These are phyloP conservation scores for Sebastes goodei DNA, from an alignment of 2,797 vertebrate species.

Conservation along the genomic window DNA sequence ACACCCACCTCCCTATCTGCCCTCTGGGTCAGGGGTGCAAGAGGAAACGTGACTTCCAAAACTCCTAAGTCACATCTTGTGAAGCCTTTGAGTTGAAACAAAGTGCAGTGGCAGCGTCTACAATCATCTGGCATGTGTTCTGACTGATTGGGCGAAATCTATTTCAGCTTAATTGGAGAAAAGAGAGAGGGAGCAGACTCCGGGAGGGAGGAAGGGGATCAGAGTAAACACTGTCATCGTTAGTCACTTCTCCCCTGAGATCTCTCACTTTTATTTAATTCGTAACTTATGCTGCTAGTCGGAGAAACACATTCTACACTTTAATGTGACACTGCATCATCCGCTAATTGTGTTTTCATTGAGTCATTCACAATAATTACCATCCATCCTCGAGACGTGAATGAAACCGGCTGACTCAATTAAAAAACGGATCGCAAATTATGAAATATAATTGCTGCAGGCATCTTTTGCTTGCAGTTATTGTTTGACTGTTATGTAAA, in stretches of 20 bases:
- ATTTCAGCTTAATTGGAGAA: conserved; percentile 22
- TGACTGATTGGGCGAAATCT: conserved; percentile 17
- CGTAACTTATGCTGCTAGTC: conserved; percentile 28
- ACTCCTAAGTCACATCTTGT: not conserved
- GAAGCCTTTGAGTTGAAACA: not conserved
- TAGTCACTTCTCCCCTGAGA: conserved; percentile 45
- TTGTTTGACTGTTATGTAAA: conserved; percentile 72
- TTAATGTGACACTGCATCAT: conserved; percentile 62
- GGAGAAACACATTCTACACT: conserved; percentile 50
- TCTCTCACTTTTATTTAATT: conserved; percentile 46
- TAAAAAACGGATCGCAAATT: conserved; percentile 65
- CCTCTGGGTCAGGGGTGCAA: not conserved
- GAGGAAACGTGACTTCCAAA: conserved; percentile 1
- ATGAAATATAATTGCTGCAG: conserved; percentile 65
- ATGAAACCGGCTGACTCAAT: conserved; percentile 69
- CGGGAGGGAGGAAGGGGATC: not conserved
- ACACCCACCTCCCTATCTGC: not conserved
- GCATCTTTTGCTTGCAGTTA: conserved; percentile 60
- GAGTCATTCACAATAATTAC: conserved; percentile 73
- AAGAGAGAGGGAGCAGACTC: not conserved
- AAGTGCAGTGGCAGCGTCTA: conserved; percentile 1
- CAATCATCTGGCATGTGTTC: conserved; percentile 5
- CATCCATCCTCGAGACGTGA: conserved; percentile 54
- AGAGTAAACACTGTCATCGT: conserved; percentile 28
- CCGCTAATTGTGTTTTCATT: conserved; percentile 69